Evolutionary conservation across 2,888 invertebrate genomes (phyloP).

Genomic region (Sphaeridia pumilis): DNA sequence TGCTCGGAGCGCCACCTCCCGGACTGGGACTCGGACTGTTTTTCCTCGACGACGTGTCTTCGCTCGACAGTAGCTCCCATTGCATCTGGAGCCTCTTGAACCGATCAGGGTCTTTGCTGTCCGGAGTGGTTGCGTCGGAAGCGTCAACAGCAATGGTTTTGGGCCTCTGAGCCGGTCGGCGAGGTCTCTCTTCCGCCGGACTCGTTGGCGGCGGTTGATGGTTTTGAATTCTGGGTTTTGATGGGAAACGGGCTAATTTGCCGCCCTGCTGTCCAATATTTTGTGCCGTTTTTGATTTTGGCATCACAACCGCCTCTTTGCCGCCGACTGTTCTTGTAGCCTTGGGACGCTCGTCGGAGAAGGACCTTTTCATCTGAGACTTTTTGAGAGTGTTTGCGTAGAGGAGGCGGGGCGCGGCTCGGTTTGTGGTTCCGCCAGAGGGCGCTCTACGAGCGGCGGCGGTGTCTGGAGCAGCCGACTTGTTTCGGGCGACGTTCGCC

Average conservation of each 20-base stretch:
- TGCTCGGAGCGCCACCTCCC: conserved; percentile 6
- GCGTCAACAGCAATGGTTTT: not conserved
- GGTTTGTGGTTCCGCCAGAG: not conserved
- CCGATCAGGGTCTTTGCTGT: conserved; percentile 49
- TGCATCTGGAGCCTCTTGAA: conserved; percentile 64
- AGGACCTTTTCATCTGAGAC: conserved; percentile 33
- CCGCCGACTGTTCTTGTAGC: conserved; percentile 1
- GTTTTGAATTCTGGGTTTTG: conserved; percentile 23
- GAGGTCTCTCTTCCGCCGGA: conserved; percentile 22
- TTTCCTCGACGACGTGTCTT: conserved; percentile 42
- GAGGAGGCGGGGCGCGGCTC: conserved; percentile 4
- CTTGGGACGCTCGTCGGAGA: conserved; percentile 31
- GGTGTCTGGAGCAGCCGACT: conserved; percentile 25
- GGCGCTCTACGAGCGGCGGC: conserved; percentile 3
- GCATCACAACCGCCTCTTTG: conserved; percentile 22
- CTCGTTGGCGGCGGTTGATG: conserved; percentile 14
- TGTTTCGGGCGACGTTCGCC: not conserved
- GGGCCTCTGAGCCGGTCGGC: conserved; percentile 3
- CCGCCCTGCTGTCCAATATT: conserved; percentile 20
- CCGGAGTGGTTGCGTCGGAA: conserved; percentile 4
- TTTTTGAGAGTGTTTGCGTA: conserved; percentile 31
- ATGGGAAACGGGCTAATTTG: conserved; percentile 24
- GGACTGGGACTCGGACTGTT: conserved; percentile 14
- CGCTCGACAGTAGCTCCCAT: conserved; percentile 63
- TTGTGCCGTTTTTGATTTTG: conserved; percentile 34